Base-by-base conservation (phyloP, 2,888 invertebrate species). In the Bimastos eiseni region DNA sequence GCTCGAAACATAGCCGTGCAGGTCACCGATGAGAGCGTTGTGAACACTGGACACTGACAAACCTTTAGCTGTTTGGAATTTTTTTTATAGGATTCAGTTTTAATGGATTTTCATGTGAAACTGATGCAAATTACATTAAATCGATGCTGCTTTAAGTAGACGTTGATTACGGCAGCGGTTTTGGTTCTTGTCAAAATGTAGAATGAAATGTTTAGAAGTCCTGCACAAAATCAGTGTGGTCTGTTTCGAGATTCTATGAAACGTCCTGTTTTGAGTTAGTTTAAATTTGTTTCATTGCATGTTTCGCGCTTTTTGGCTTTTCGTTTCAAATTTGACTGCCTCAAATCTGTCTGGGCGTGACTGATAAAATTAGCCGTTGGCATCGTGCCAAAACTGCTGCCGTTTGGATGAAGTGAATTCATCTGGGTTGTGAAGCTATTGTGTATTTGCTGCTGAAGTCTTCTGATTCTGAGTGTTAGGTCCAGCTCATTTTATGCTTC, bases 91-190 rank as follows among this genome's bases (percentile, higher is more conserved):
- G 70, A 70, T 70, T 70, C 30, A 70, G n/a, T 70, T 70, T 70
- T 70, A 70, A 30, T 70, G 70, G n/a, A 70, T 70, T 70, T 70
- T 70, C 70, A n/a, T 70, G 70, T 70, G 70, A 70, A 70, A n/a
- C n/a, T 5, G n/a, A 30, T 70, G 70, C 70, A n/a, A 70, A 70
- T 70, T 70, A 11, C 30, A 70, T 70, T 70, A 70, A 49, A 70
- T 70, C n/a, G 6, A 70, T n/a, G 8, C n/a, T 70, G 70, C n/a
- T 70, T 70, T n/a, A 70, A 70, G 70, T 49, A 49, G 24, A 49
- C n/a, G 2, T 70, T n/a, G 30, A n/a, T 15, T 13, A 70, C 70
- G 70, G 70, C n/a, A n/a, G 70, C 70, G n/a, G 70, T 70, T 70
- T 70, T 70, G 70, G 70, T 70, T 70, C 49, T 70, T 70, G 70